A percentile compares a stretch with the other conserved stretches of the same genome.
These are phyloP conservation scores for Bombus waltoni DNA, from an alignment of 1,140 invertebrate genomes.

Conservation along the genomic window DNA sequence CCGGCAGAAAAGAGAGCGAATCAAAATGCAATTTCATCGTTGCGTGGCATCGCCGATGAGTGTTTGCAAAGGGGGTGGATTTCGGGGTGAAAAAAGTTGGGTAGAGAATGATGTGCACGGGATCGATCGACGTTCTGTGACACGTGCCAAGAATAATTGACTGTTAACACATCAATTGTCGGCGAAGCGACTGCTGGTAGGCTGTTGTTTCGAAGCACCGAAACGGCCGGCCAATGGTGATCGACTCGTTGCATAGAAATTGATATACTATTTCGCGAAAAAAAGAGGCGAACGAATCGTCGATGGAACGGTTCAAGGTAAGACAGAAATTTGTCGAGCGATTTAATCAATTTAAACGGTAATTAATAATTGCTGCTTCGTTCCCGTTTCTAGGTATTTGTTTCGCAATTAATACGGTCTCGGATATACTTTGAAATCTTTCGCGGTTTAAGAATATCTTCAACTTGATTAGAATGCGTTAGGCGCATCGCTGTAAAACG, in stretches of 20 bases:
- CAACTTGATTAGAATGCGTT: no score
- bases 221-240: conserved; percentile 6
- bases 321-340: background rate
- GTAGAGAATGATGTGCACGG: background rate
- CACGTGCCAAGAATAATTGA: conserved; percentile 50
- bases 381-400: no score
- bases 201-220: conserved; percentile 8
- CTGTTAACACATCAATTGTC: conserved; percentile 48
- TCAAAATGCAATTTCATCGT: conserved; percentile 52
- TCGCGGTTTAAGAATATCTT: no score
- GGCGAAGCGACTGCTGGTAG: conserved; percentile 21
- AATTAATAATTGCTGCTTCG: background rate
- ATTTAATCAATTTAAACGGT: background rate
- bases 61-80: conserved; percentile 7
- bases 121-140: conserved; percentile 16
- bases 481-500: no score
- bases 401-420: no score
- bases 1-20: conserved; percentile 27
- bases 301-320: background rate
- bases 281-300: background rate
- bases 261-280: background rate
- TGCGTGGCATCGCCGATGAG: conserved; percentile 17
- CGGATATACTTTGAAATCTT: no score
- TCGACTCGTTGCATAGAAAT: conserved; percentile 20
- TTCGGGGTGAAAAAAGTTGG: background rate